Evolutionary conservation across 1,140 invertebrate genomes (phyloP), one percentile per base, ranked within the genome.

Genomic region (Cyclargus thomasi): DNA sequence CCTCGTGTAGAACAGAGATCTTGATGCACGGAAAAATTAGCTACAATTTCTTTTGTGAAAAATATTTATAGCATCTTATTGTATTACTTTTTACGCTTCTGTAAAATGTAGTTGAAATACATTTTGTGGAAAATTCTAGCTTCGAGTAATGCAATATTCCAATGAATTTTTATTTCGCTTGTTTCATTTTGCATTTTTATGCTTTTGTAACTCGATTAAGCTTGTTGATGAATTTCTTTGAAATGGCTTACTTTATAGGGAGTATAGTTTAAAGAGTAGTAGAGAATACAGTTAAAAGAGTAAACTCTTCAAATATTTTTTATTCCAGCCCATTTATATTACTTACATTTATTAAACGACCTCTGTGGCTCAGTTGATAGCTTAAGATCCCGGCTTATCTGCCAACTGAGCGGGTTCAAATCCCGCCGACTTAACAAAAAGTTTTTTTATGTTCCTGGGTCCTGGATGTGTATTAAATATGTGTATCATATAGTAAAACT

Each of bases 1-100:
- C 65, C 55, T 71, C 53, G 67, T 59, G 47, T 69, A 35, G 62
- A 67, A 67, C 65, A 64, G 57, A 17, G 47, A 72, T 47, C 53
- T 68, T 68, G 14, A 64, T 62, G 66, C 22, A 22, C 53, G 65
- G 57, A 59, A 59, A 66, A 65, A 47, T 62, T 62, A 18, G 17
- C 53, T 59, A 14, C 55, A 20, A 59, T 66, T 39, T 18, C 53
- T 36, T 20, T 29, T 64, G 29, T 20, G 17, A 14, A 36, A 67
- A 67, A 36, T 57, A 35, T 23, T 57, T 66, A 22, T 35, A 47
- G 17, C 29, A 62, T 62, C 57, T 67, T 67, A 16, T 39, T 21
- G 57, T 18, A n/a, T 62, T 59, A n/a, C 35, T 16, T 57, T 21
- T 20, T 55, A 23, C 21, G 64, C 20, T 65, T 65, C 64, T 17